Conservation (phyloP, 2,113 vertebrate species). For the Platichthys stellatus region DNA sequence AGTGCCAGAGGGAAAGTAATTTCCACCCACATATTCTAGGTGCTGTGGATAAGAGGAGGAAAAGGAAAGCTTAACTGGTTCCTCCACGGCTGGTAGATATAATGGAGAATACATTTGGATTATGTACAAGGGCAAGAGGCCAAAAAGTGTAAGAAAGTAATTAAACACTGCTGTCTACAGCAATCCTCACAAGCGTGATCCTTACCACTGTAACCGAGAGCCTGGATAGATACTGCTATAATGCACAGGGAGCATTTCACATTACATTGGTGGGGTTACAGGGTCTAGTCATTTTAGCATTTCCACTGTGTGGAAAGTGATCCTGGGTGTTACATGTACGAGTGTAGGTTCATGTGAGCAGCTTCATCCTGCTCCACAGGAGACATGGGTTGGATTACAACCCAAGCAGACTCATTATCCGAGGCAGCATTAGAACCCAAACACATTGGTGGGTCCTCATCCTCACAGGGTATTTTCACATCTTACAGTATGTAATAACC, state of each 20-base stretch:
- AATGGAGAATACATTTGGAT: background rate
- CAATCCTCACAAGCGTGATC: background rate
- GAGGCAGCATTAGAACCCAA: no score
- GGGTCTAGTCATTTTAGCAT: no score
- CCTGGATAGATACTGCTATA: background rate
- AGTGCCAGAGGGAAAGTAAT: constrained; percentile 53
- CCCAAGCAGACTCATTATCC: no score
- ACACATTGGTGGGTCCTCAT: no score
- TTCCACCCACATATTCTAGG: constrained; percentile 49
- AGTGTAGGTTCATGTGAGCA: no score
- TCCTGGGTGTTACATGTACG: background rate
- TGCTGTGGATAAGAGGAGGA: constrained; percentile 36
- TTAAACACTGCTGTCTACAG: background rate
- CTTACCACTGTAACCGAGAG: background rate
- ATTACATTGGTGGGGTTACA: background rate
- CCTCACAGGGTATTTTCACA: no score
- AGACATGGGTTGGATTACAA: no score
- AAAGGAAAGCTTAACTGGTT: background rate
- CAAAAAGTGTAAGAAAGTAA: background rate
- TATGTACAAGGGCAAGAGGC: constrained; percentile 14
- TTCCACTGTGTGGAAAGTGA: background rate
- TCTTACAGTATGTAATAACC: no score
- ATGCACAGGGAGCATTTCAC: background rate
- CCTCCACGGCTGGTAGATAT: background rate
- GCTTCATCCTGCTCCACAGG: no score